Evolutionary conservation across 2,113 vertebrate species (phyloP).

Genomic region (Delphinapterus leucas): DNA sequence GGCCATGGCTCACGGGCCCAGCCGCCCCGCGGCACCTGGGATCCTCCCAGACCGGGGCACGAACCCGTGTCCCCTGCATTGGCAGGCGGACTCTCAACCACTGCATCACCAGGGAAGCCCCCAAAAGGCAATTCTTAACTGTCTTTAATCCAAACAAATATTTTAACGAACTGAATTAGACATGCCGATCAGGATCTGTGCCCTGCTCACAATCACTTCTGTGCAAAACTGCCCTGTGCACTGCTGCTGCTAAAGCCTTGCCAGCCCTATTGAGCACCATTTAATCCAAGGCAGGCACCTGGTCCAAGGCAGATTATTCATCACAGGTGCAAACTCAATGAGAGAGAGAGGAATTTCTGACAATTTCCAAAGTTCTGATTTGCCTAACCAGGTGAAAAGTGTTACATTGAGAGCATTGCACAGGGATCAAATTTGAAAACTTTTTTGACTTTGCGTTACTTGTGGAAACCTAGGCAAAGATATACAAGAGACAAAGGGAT

Average conservation of each 20-base stretch:
- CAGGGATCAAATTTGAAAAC: neutral
- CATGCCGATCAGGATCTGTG: neutral
- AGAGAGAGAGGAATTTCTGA: neutral
- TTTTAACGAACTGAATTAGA: neutral
- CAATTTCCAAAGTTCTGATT: neutral
- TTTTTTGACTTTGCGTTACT: neutral
- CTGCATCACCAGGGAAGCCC: too few relatives aligned
- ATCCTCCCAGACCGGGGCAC: accelerated
- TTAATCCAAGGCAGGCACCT: neutral
- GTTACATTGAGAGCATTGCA: neutral
- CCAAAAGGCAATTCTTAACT: neutral
- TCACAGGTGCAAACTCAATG: neutral
- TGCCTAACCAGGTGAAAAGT: neutral
- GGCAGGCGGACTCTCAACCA: too few relatives aligned
- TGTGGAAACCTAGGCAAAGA: neutral
- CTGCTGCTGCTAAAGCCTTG: neutral
- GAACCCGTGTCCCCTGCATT: too few relatives aligned
- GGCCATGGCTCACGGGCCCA: too few relatives aligned
- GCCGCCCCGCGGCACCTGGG: too few relatives aligned
- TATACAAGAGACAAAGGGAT: neutral
- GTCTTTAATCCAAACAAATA: neutral
- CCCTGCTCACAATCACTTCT: neutral
- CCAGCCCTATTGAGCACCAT: accelerated
- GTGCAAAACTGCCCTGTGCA: neutral
- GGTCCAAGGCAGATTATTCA: neutral